Evolutionary conservation across 2,888 invertebrate species (phyloP).

Genomic region (Cheilosia urbana): DNA sequence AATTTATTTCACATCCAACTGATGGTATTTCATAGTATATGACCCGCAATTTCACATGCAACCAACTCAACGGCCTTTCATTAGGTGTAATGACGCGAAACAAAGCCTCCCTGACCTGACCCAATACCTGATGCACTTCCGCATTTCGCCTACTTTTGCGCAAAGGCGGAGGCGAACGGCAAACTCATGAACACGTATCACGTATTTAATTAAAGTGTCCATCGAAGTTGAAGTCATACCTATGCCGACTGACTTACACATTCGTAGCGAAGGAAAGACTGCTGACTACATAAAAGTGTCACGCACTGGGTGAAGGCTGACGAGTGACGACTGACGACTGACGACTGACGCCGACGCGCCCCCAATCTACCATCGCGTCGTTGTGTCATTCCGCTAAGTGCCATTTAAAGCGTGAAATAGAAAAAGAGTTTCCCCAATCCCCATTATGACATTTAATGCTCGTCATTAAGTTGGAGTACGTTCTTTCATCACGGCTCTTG

Average conservation of each 20-base stretch:
- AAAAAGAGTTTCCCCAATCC: slow-evolving; percentile 61
- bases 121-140: slow-evolving; percentile 38
- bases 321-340: not conserved
- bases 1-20: not conserved
- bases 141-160: not conserved
- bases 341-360: slow-evolving; percentile 5
- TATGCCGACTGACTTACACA: not conserved
- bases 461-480: slow-evolving; percentile 64
- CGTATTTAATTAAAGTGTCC: slow-evolving; percentile 52
- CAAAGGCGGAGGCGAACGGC: not conserved
- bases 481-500: slow-evolving; percentile 58
- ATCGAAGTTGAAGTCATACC: slow-evolving; percentile 2
- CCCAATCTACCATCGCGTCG: slow-evolving; percentile 9
- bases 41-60: not conserved
- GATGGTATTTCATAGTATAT: not conserved
- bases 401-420: slow-evolving; percentile 63
- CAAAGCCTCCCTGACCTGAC: slow-evolving; percentile 17
- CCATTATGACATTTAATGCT: slow-evolving; percentile 66
- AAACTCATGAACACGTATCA: slow-evolving; percentile 44
- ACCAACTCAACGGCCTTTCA: slow-evolving; percentile 18
- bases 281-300: not conserved
- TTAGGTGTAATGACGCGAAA: slow-evolving; percentile 30
- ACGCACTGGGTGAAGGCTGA: slow-evolving; percentile 11
- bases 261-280: not conserved
- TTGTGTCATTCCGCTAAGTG: slow-evolving; percentile 58